These are phyloP conservation scores for Felis catus DNA, from an alignment of 2,113 vertebrate species.

Conservation along the genomic window F.catus_Fca126_mat1.0 CM031416.1:116999001-116999500, in stretches of 20 bases:
- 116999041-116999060: background rate
- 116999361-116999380: conserved; percentile 31
- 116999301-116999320: background rate
- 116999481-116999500: background rate
- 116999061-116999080: background rate
- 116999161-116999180: background rate
- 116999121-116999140: too few relatives aligned
- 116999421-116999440: background rate
- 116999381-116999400: background rate
- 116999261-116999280: conserved; percentile 10
- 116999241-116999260: background rate
- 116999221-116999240: background rate
- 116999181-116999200: background rate
- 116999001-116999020: background rate
- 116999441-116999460: background rate
- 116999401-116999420: background rate
- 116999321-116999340: background rate
- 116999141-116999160: background rate
- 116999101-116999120: background rate
- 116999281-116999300: background rate
- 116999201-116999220: background rate
- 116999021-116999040: background rate
- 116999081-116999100: background rate
- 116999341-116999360: background rate
- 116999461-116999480: background rate